phyloP scores from a whole-genome alignment of 2,797 vertebrate genomes.

The Morus bassanus region DNA sequence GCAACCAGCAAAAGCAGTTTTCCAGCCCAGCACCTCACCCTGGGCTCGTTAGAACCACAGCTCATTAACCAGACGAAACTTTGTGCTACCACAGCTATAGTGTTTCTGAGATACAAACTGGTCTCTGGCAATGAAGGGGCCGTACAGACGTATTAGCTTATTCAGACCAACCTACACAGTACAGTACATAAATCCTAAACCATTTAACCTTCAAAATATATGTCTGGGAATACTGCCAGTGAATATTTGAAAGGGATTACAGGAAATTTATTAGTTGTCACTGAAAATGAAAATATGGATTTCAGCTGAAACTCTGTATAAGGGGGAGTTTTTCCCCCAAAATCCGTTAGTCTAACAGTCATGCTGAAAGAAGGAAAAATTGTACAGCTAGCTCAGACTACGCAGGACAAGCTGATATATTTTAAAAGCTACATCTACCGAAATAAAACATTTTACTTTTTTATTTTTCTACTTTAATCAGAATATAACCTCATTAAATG shows the following conservation, averaged over 20 bases:
- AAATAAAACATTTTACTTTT: constrained; percentile 46
- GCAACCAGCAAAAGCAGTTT: background rate
- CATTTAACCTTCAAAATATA: constrained; percentile 60
- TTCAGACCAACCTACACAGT: background rate
- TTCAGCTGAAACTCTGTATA: background rate
- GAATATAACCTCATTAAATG: constrained; percentile 66
- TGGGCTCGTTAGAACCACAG: background rate
- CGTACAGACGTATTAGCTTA: background rate
- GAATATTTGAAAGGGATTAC: constrained; percentile 45
- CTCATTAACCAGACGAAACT: background rate
- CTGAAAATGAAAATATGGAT: constrained; percentile 57
- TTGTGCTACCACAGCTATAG: background rate
- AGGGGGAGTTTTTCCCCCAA: background rate
- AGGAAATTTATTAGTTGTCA: constrained; percentile 30
- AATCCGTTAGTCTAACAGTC: constrained; percentile 27
- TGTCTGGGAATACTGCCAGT: constrained; percentile 48
- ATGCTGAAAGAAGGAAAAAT: constrained; percentile 37
- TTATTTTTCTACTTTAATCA: constrained; percentile 62
- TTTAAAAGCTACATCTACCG: constrained; percentile 25
- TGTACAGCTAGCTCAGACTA: constrained; percentile 19
- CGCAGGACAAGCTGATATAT: background rate
- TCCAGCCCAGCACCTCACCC: background rate
- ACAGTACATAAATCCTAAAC: constrained; percentile 33
- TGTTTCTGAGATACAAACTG: background rate
- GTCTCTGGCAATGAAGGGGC: background rate